A percentile compares a stretch with the other conserved stretches of the same genome.
Evolutionary conservation across 2,888 invertebrate genomes (phyloP).

Genomic region (Drosophila leonis): DNA sequence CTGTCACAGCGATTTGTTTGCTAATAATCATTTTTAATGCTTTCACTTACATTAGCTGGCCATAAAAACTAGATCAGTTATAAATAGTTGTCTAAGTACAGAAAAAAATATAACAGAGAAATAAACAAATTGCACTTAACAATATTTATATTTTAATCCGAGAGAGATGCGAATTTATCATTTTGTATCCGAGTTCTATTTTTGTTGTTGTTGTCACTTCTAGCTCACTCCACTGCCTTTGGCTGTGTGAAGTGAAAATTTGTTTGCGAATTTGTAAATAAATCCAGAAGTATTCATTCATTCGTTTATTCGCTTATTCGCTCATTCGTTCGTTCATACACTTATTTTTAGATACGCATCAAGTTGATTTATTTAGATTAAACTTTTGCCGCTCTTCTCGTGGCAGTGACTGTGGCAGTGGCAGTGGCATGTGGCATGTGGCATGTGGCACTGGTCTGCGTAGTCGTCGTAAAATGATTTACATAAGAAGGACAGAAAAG

Average conservation of each 20-base stretch:
- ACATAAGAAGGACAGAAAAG: constrained; percentile 80
- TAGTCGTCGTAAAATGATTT: constrained; percentile 73
- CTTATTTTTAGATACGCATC: constrained; percentile 73
- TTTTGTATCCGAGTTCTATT: not conserved
- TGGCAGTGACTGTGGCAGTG: not conserved
- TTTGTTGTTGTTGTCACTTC: not conserved
- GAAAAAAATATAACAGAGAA: constrained; percentile 4
- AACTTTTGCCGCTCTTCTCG: constrained; percentile 59
- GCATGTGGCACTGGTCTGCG: constrained; percentile 35
- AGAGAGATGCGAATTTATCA: constrained; percentile 8
- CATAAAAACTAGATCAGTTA: constrained; percentile 15
- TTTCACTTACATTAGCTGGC: constrained; percentile 3
- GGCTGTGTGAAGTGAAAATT: constrained; percentile 70
- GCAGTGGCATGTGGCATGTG: not conserved
- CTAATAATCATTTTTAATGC: constrained; percentile 65
- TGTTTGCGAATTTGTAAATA: constrained; percentile 82
- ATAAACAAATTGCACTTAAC: constrained; percentile 35
- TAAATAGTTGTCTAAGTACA: constrained; percentile 5
- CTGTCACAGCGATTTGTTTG: constrained; percentile 43
- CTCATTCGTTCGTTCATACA: constrained; percentile 45
- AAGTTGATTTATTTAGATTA: constrained; percentile 82
- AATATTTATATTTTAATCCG: constrained; percentile 26
- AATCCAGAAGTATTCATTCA: constrained; percentile 63
- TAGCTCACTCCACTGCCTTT: not conserved
- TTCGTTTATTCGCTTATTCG: constrained; percentile 35